phyloP scores from a whole-genome alignment of 1,140 invertebrate genomes.

The Drosophila suzukii region DNA sequence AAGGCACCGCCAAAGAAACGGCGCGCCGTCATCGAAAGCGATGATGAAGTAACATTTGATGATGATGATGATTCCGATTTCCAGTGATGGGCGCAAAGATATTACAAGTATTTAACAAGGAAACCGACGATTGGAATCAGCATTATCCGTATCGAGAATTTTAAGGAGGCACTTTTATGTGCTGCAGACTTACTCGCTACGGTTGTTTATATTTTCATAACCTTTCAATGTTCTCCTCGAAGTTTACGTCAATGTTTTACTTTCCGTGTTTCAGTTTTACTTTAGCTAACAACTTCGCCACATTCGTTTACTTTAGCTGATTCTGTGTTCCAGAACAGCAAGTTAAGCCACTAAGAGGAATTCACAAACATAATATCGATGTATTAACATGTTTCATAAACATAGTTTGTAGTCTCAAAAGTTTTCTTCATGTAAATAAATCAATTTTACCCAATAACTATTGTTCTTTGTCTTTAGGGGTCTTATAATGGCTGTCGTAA shows the following conservation, averaged over 20 bases:
- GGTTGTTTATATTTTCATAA: conserved; percentile 13
- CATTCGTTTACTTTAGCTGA: conserved; percentile 63
- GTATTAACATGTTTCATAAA: conserved; percentile 67
- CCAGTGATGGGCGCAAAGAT: conserved; percentile 26
- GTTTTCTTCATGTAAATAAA: conserved; percentile 70
- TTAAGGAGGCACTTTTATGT: neutral
- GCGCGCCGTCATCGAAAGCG: conserved; percentile 46
- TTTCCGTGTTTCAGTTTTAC: conserved; percentile 29
- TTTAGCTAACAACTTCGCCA: conserved; percentile 54
- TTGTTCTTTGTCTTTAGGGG: neutral
- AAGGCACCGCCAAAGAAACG: conserved; percentile 58
- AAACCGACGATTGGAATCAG: conserved; percentile 3
- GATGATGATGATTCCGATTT: conserved; percentile 73
- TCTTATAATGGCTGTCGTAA: too few species aligned
- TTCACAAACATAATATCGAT: conserved; percentile 32
- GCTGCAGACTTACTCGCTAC: neutral
- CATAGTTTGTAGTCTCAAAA: conserved; percentile 50
- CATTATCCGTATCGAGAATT: conserved; percentile 2
- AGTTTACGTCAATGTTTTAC: conserved; percentile 17
- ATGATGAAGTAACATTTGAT: conserved; percentile 52
- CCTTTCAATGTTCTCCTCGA: neutral
- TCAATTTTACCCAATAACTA: conserved; percentile 40
- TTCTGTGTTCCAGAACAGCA: conserved; percentile 34
- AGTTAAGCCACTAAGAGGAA: conserved; percentile 51
- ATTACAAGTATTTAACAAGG: conserved; percentile 27